Evolutionary conservation across 37 sponge, comb jelly and placozoan species (phyloP).

Genomic region (Bolinopsis microptera): DNA sequence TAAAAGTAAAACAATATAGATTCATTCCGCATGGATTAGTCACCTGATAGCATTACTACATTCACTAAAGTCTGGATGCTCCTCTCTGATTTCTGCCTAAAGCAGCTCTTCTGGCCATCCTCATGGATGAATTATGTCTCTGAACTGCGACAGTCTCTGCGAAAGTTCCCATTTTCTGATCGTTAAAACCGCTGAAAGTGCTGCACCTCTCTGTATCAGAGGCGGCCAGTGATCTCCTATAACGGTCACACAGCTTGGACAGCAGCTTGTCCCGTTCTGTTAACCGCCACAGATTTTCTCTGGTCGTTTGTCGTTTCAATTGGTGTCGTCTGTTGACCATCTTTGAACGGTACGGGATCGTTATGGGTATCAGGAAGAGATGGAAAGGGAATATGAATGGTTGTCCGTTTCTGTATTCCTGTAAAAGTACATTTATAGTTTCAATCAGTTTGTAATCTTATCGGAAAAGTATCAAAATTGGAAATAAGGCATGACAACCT

Average conservation of each 20-base stretch:
- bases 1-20: no score
- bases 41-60: no score
- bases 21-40: no score
- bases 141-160: constrained; percentile 1
- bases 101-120: no score
- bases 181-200: not conserved
- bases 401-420: constrained; percentile 58
- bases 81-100: no score
- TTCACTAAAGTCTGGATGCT: no score
- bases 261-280: not conserved
- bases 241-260: constrained; percentile 12
- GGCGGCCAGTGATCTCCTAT: not conserved
- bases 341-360: not conserved
- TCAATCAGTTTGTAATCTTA: no score
- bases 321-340: not conserved
- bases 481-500: no score
- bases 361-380: constrained; percentile 31
- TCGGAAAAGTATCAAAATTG: no score
- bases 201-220: not conserved
- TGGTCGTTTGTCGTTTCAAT: not conserved
- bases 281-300: not conserved
- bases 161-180: not conserved
- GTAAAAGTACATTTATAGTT: no score
- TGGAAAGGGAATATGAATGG: constrained; percentile 55
- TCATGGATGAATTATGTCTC: constrained; percentile 22